Evolutionary conservation across 2,888 invertebrate genomes (phyloP).

Genomic region (Sphaerophoria taeniata): DNA sequence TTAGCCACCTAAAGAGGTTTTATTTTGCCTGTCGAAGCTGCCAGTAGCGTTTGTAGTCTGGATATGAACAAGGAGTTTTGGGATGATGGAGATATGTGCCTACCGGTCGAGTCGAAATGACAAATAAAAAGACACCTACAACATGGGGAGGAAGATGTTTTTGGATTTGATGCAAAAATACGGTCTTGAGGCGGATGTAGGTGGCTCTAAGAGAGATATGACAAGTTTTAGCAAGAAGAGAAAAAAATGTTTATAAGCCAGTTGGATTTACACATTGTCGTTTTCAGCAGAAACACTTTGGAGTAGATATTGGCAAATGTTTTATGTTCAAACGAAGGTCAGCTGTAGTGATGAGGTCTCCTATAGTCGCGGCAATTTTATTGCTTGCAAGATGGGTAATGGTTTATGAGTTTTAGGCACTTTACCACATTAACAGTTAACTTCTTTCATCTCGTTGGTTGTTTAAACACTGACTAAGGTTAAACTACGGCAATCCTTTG

Average conservation of each 20-base stretch:
- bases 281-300: conserved; percentile 14
- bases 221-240: not conserved
- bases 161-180: conserved; percentile 21
- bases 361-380: conserved; percentile 14
- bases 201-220: not conserved
- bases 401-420: too few species aligned
- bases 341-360: conserved; percentile 34
- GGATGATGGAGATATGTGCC: not conserved
- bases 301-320: conserved; percentile 38
- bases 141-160: not conserved
- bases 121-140: too few species aligned
- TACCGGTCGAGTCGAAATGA: not conserved
- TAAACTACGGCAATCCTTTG: too few species aligned
- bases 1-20: conserved; percentile 65
- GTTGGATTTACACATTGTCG: conserved; percentile 57
- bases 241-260: conserved; percentile 13
- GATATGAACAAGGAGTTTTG: not conserved
- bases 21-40: conserved; percentile 22
- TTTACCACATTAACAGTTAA: too few species aligned
- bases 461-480: too few species aligned
- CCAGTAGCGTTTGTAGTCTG: not conserved
- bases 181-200: conserved; percentile 17
- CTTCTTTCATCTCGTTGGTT: too few species aligned
- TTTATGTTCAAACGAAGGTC: conserved; percentile 56
- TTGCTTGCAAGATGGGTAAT: too few species aligned